Conservation (phyloP, 2,888 invertebrate species). For the Dicranocentrus wangi region DNA sequence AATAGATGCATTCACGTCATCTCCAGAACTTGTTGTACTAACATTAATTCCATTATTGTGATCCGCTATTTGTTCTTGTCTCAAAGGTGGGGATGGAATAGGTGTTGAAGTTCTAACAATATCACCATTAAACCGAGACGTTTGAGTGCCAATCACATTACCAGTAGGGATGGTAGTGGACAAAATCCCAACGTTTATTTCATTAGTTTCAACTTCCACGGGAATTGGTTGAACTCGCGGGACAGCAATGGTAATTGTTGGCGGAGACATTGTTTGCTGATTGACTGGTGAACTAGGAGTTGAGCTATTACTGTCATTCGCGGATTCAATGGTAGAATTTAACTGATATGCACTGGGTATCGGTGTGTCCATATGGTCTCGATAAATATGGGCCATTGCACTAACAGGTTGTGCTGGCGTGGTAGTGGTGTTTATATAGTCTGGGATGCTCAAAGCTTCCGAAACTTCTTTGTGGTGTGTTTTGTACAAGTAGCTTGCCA, state of each 20-base stretch:
- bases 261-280: background rate
- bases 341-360: conserved; percentile 38
- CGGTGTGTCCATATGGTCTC: conserved; percentile 37
- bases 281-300: background rate
- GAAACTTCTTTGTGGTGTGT: conserved; percentile 78
- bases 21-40: conserved; percentile 67
- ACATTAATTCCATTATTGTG: conserved; percentile 48
- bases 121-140: conserved; percentile 7
- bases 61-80: conserved; percentile 21
- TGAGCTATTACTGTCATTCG: background rate
- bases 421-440: conserved; percentile 54
- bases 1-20: conserved; percentile 53
- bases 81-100: conserved; percentile 32
- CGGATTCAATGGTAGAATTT: background rate
- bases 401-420: background rate
- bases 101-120: background rate
- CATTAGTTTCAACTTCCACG: background rate
- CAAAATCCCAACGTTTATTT: conserved; percentile 14
- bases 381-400: background rate
- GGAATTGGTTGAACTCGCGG: conserved; percentile 33
- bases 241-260: conserved; percentile 36
- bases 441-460: conserved; percentile 73
- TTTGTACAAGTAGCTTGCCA: conserved; percentile 81
- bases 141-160: conserved; percentile 39
- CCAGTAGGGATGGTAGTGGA: conserved; percentile 8